Percentiles rank a stretch among this genome's conserved stretches.
phyloP scores from a whole-genome alignment of 2,113 vertebrate species.

The Irena cyanogastra region DNA sequence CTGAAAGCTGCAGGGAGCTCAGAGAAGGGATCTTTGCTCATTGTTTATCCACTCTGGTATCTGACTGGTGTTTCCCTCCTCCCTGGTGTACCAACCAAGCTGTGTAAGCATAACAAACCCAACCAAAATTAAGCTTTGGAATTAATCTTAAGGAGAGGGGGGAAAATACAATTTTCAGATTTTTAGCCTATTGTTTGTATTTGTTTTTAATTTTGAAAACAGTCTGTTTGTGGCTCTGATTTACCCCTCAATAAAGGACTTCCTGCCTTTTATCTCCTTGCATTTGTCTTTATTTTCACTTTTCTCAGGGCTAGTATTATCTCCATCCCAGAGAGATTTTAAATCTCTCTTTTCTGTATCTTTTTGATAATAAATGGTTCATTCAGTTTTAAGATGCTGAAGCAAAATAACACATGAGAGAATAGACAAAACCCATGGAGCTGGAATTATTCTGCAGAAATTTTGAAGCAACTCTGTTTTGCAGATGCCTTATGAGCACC shows the following conservation, averaged over 20 bases:
- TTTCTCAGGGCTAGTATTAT: background rate
- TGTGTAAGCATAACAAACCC: background rate
- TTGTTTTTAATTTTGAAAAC: conserved; percentile 19
- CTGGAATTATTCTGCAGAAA: background rate
- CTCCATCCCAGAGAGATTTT: background rate
- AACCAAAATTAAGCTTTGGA: background rate
- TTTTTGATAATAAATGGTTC: background rate
- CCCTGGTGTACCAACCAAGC: background rate
- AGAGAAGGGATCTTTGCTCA: background rate
- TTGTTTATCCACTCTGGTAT: background rate
- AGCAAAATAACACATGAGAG: background rate
- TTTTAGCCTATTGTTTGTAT: background rate
- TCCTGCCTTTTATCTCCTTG: background rate
- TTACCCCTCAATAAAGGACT: conserved; percentile 61
- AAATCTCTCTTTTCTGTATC: background rate
- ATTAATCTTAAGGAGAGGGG: background rate
- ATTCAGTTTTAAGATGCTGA: background rate
- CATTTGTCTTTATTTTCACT: background rate
- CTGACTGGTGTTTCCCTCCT: background rate
- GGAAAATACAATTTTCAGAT: background rate
- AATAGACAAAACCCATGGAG: background rate
- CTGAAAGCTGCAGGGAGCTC: background rate
- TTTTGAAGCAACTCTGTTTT: background rate
- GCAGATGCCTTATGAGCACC: background rate
- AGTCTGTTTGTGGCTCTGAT: conserved; percentile 24